Percentiles rank a stretch among this genome's conserved stretches.
Conservation (phyloP, 2,797 vertebrate species). For the Diceros bicornis region DNA sequence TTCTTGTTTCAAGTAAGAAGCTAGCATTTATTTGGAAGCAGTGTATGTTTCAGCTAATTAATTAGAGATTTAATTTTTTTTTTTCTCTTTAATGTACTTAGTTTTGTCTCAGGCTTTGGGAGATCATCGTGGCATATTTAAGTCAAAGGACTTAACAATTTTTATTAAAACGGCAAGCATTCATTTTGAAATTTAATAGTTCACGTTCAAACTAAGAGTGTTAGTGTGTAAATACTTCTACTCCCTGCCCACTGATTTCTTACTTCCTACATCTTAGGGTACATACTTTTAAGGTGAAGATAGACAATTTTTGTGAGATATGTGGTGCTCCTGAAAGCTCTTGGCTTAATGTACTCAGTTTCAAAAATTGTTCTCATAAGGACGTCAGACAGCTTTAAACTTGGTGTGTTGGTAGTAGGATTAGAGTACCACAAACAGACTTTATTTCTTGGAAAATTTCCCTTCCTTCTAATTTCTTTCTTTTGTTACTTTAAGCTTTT, state of each 20-base stretch:
- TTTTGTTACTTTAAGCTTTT: conserved; percentile 74
- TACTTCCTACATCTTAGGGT: background rate
- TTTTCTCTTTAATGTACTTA: conserved; percentile 50
- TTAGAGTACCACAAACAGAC: conserved; percentile 57
- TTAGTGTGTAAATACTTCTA: background rate
- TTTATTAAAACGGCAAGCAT: conserved; percentile 29
- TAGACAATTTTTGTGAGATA: conserved; percentile 36
- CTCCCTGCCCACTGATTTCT: conserved; percentile 24
- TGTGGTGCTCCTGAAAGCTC: conserved; percentile 15
- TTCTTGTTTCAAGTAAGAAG: background rate
- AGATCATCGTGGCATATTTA: conserved; percentile 30
- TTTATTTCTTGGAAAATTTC: conserved; percentile 68
- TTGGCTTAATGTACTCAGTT: conserved; percentile 45
- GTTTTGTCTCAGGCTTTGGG: conserved; percentile 19
- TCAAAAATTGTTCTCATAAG: conserved; percentile 67
- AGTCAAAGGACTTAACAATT: conserved; percentile 30
- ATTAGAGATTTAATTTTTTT: conserved; percentile 44
- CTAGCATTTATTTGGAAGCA: background rate
- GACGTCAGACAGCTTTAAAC: conserved; percentile 50
- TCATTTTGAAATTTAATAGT: conserved; percentile 63
- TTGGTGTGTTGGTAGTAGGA: conserved; percentile 9
- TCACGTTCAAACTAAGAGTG: conserved; percentile 16
- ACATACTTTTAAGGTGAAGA: conserved; percentile 44
- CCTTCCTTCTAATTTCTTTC: conserved; percentile 56
- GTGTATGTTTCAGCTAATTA: conserved; percentile 32